phyloP scores from a whole-genome alignment of 2,797 vertebrate species.

The Labeo calbasu region DNA sequence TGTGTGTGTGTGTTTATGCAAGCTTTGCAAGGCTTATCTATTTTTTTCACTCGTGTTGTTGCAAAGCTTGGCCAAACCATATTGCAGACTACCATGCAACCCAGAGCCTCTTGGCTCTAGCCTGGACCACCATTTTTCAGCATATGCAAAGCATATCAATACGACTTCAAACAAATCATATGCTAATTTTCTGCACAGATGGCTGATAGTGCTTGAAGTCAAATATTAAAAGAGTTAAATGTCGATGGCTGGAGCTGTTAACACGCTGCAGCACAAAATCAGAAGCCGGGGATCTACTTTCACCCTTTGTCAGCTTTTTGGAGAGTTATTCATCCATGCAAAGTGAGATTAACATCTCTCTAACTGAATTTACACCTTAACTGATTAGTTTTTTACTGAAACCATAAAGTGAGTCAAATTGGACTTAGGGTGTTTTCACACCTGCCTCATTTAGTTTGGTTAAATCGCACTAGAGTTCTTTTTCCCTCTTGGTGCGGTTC shows the following conservation, averaged over 20 bases:
- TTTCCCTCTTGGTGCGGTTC: no score
- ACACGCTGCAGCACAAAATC: conserved; percentile 2
- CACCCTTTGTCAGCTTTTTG: not conserved
- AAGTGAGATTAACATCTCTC: conserved; percentile 2
- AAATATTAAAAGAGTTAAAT: conserved; percentile 17
- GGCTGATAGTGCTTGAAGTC: conserved; percentile 24
- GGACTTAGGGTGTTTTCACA: no score
- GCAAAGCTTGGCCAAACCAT: conserved; percentile 51
- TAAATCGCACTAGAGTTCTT: no score
- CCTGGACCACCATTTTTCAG: conserved; percentile 8
- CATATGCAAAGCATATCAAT: conserved; percentile 71
- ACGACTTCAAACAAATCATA: conserved; percentile 60
- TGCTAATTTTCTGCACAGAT: conserved; percentile 50
- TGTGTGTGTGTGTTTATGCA: conserved; percentile 32
- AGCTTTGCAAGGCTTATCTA: conserved; percentile 57
- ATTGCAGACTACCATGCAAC: conserved; percentile 42
- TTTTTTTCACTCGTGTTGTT: conserved; percentile 44
- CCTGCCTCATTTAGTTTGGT: no score
- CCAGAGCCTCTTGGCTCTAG: conserved; percentile 7
- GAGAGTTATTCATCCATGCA: not conserved
- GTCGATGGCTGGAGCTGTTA: conserved; percentile 19
- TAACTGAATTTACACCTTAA: not conserved
- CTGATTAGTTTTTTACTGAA: not conserved
- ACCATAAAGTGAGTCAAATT: no score
- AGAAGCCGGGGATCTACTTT: not conserved